Conservation (phyloP, 2,888 invertebrate species). For the Cryptus viduatorius region DNA sequence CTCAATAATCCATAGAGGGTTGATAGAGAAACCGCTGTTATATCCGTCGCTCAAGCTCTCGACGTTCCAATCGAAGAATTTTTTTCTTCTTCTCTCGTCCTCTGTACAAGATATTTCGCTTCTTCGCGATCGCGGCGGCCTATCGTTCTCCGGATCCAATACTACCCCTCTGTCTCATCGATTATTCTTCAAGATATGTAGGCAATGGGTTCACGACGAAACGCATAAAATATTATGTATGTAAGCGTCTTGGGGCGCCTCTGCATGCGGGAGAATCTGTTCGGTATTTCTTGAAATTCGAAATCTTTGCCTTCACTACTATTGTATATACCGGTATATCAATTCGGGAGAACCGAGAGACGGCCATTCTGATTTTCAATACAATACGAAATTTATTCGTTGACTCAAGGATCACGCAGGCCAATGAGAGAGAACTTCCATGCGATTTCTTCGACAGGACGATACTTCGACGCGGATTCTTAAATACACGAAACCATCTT, state of each 20-base stretch:
- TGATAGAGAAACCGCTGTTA: constrained; percentile 34
- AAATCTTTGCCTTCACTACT: not conserved
- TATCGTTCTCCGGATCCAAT: constrained; percentile 42
- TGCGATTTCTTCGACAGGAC: no score
- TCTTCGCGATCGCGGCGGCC: constrained; percentile 43
- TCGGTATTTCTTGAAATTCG: constrained; percentile 35
- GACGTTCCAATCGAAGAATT: constrained; percentile 28
- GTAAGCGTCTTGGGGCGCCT: not conserved
- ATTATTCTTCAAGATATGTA: constrained; percentile 50
- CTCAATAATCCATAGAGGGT: constrained; percentile 72
- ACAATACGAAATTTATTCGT: constrained; percentile 58
- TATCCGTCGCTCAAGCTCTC: constrained; percentile 39
- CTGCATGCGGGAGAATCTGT: not conserved
- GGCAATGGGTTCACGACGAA: constrained; percentile 11
- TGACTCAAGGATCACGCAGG: not conserved
- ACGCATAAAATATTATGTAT: constrained; percentile 11
- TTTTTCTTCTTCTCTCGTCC: constrained; percentile 22
- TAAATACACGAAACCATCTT: not conserved
- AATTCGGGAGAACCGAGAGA: constrained; percentile 31
- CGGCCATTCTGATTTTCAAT: constrained; percentile 55
- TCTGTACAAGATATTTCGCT: constrained; percentile 20
- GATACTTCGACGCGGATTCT: not conserved
- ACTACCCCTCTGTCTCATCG: constrained; percentile 39
- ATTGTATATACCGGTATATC: not conserved
- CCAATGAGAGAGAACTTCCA: not conserved